Evolutionary conservation across 2,888 invertebrate species (phyloP).

Genomic region (Drosophila macrospina): DNA sequence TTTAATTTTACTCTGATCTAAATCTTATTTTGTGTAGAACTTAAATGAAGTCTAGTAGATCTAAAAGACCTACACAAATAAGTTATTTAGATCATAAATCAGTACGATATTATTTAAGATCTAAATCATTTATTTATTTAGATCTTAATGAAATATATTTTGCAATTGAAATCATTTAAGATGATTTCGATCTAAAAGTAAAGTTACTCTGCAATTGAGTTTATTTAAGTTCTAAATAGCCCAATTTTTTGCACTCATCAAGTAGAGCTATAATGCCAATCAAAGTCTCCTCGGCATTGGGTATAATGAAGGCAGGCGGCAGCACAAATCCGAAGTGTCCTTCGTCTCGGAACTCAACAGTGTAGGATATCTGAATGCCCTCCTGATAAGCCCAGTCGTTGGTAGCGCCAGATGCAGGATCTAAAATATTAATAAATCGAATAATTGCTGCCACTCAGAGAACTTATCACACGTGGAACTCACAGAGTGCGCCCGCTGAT

Average conservation of each 20-base stretch:
- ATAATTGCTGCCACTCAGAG: too few species aligned
- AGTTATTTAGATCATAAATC: too few species aligned
- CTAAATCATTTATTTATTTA: too few species aligned
- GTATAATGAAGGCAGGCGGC: slow-evolving; percentile 88
- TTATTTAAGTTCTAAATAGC: slow-evolving; percentile 63
- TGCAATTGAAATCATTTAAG: slow-evolving; percentile 41
- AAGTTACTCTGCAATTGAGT: slow-evolving; percentile 49
- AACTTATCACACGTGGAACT: slow-evolving; percentile 24
- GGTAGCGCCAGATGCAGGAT: slow-evolving; percentile 83
- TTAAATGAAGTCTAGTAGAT: too few species aligned
- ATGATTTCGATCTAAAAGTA: background rate
- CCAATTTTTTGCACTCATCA: slow-evolving; percentile 83
- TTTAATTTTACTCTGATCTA: too few species aligned
- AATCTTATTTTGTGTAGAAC: too few species aligned
- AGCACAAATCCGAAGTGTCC: slow-evolving; percentile 89
- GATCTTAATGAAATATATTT: too few species aligned
- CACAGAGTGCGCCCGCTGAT: slow-evolving; percentile 87
- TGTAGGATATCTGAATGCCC: slow-evolving; percentile 85
- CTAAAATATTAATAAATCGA: slow-evolving; percentile 57
- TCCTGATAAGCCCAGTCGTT: slow-evolving; percentile 87
- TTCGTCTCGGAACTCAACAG: slow-evolving; percentile 88
- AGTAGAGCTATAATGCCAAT: slow-evolving; percentile 85
- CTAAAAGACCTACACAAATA: too few species aligned
- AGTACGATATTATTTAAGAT: too few species aligned
- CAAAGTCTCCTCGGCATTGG: slow-evolving; percentile 87